These are phyloP conservation scores for Microcebus lehilahytsara DNA, from an alignment of 2,113 vertebrate species.

Conservation along the genomic window DNA sequence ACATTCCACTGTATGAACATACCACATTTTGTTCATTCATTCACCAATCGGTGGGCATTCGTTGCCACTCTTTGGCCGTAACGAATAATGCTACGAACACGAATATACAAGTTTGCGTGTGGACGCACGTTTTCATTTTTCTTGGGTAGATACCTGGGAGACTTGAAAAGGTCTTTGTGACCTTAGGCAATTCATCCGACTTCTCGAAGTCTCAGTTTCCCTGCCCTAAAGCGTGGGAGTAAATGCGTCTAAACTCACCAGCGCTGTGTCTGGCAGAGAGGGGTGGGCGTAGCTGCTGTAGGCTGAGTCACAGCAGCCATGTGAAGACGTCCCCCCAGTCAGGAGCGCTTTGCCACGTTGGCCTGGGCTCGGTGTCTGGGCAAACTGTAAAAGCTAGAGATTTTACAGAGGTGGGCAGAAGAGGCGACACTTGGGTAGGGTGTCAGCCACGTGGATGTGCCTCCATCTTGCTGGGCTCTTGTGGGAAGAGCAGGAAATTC, in stretches of 20 bases:
- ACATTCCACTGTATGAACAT: accelerated
- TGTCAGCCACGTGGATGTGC: background rate
- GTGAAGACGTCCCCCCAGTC: background rate
- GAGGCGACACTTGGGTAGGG: background rate
- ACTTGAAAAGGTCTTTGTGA: background rate
- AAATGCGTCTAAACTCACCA: background rate
- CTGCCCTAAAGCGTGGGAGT: background rate
- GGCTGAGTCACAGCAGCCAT: background rate
- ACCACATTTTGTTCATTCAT: background rate
- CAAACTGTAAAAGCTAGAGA: background rate
- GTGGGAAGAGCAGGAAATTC: background rate
- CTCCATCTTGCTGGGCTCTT: background rate
- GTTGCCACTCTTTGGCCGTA: background rate
- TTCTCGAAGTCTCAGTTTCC: background rate
- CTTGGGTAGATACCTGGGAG: background rate
- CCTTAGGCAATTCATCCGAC: background rate
- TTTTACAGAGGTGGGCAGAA: background rate
- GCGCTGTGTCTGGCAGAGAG: background rate
- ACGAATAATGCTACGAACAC: background rate
- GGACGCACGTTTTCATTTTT: background rate
- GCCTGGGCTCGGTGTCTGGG: background rate
- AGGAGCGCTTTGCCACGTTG: background rate
- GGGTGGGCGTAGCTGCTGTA: background rate
- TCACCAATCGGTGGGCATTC: background rate
- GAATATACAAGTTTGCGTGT: background rate